Evolutionary conservation across 2,113 vertebrate species (phyloP).

Genomic region (Zingel zingel): DNA sequence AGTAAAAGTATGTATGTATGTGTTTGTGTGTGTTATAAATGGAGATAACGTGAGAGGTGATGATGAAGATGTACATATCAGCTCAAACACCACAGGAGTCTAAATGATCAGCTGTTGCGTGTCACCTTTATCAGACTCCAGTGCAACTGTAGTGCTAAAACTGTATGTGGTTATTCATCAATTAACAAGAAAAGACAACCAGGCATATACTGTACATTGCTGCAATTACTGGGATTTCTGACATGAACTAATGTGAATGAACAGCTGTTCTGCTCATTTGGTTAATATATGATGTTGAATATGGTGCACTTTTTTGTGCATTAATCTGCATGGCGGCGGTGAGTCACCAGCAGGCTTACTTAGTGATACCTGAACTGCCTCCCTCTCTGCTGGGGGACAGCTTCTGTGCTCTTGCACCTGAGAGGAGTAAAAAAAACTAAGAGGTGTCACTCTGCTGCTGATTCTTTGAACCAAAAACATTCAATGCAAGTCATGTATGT

Average conservation of each 20-base stretch:
- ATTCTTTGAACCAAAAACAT: slow-evolving; percentile 7
- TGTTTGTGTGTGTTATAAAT: neutral
- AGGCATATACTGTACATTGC: neutral
- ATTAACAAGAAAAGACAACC: slow-evolving; percentile 21
- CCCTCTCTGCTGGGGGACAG: slow-evolving; percentile 5
- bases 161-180: slow-evolving; percentile 15
- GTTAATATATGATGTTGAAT: neutral
- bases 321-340: slow-evolving; percentile 7
- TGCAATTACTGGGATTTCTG: slow-evolving; percentile 24
- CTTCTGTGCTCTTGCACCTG: slow-evolving; percentile 24
- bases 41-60: neutral
- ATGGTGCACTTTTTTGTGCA: neutral
- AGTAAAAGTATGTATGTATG: neutral
- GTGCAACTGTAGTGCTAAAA: neutral
- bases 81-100: slow-evolving; percentile 4
- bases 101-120: slow-evolving; percentile 13
- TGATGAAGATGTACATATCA: neutral
- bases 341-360: slow-evolving; percentile 55
- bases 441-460: slow-evolving; percentile 54
- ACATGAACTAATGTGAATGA: neutral
- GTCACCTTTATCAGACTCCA: slow-evolving; percentile 3
- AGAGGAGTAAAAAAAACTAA: neutral
- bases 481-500: neutral
- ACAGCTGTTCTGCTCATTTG: neutral
- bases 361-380: slow-evolving; percentile 38